Evolutionary conservation across 2,888 invertebrate species (phyloP).

Genomic region (Drosophila kuntzei): DNA sequence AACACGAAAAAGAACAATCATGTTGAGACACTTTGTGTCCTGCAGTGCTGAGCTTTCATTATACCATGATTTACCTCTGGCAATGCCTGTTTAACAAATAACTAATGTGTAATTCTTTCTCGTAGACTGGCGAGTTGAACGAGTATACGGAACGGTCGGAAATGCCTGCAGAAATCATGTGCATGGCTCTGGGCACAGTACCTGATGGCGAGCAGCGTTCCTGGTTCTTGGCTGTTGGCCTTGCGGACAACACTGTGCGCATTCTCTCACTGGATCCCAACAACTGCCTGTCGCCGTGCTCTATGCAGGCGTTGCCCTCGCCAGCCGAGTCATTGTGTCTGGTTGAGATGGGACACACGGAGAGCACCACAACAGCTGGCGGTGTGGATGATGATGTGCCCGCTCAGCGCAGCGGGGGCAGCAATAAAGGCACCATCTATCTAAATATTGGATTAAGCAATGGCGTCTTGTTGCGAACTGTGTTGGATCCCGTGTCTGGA

Average conservation of each 20-base stretch:
- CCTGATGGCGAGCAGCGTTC: slow-evolving; percentile 97
- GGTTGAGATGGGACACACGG: slow-evolving; percentile 94
- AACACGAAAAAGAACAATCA: slow-evolving; percentile 83
- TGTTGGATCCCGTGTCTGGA: slow-evolving; percentile 97
- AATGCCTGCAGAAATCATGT: slow-evolving; percentile 98
- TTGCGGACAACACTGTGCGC: slow-evolving; percentile 98
- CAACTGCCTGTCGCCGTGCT: slow-evolving; percentile 97
- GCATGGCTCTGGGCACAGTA: slow-evolving; percentile 98
- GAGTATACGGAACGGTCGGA: slow-evolving; percentile 99
- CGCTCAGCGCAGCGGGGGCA: slow-evolving; percentile 84
- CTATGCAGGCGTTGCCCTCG: slow-evolving; percentile 98
- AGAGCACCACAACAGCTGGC: slow-evolving; percentile 86
- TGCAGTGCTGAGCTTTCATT: slow-evolving; percentile 85
- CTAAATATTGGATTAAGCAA: slow-evolving; percentile 99
- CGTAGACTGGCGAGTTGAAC: slow-evolving; percentile 97
- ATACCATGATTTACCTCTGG: not conserved
- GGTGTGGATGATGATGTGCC: slow-evolving; percentile 86
- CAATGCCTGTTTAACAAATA: not conserved
- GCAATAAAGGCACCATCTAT: slow-evolving; percentile 91
- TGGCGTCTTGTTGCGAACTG: slow-evolving; percentile 96
- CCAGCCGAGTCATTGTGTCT: slow-evolving; percentile 98
- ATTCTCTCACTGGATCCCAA: slow-evolving; percentile 98
- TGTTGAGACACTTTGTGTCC: slow-evolving; percentile 86
- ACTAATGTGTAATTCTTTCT: slow-evolving; percentile 1
- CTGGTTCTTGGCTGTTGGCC: slow-evolving; percentile 97